Percentiles rank a stretch among this genome's conserved stretches.
phyloP scores from a whole-genome alignment of 2,888 invertebrate genomes.

The Lepidochrysops patricia region DNA sequence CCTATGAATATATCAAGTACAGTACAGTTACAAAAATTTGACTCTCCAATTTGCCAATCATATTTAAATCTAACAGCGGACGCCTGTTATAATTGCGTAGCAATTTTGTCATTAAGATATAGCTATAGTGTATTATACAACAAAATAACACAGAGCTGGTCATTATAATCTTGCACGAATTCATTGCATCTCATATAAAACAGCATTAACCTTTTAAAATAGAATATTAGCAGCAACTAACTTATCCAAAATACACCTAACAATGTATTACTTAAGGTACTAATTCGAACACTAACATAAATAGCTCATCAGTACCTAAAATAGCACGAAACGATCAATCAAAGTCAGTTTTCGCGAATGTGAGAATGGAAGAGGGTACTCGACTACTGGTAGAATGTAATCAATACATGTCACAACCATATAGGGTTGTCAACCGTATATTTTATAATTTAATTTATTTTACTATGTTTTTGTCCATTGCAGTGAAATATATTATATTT shows the following conservation, averaged over 20 bases:
- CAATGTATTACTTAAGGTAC: too few relatives aligned
- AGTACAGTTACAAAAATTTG: too few relatives aligned
- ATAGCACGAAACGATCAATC: neutral
- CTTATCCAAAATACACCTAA: neutral
- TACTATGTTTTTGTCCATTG: too few relatives aligned
- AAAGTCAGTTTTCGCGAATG: slow-evolving; percentile 5
- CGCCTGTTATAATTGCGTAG: neutral
- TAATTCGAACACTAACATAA: neutral
- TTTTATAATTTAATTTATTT: too few relatives aligned
- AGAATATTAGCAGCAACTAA: neutral
- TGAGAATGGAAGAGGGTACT: neutral
- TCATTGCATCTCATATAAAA: neutral
- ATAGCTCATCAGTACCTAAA: neutral
- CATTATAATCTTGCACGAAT: neutral
- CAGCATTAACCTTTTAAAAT: neutral
- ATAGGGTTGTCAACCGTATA: too few relatives aligned
- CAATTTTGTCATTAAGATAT: neutral
- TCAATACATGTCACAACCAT: neutral
- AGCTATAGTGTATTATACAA: neutral
- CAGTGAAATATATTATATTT: too few relatives aligned
- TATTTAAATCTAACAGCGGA: neutral
- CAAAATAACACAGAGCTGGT: too few relatives aligned
- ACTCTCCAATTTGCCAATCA: too few relatives aligned
- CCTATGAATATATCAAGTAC: too few relatives aligned
- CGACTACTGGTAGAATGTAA: neutral